Evolutionary conservation across 30 jellyfish, hydroid and myxozoan species (phyloP).

Genomic region (Turritopsis rubra): DNA sequence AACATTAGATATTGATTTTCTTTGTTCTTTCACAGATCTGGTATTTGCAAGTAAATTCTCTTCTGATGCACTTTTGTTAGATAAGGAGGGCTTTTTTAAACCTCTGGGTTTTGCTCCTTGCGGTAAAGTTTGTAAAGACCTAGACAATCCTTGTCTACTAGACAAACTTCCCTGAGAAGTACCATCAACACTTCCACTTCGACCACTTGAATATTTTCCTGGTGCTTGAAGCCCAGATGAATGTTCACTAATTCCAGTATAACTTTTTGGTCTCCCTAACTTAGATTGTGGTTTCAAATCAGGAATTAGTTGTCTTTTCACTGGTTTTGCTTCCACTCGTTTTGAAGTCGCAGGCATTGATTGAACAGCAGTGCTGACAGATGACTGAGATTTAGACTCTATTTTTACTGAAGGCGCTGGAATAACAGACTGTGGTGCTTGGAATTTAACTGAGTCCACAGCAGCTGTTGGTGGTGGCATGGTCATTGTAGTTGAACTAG

Average conservation of each 20-base stretch:
- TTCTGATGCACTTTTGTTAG: slow-evolving; percentile 10
- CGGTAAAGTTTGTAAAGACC: slow-evolving; percentile 13
- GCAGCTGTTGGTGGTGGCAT: not conserved
- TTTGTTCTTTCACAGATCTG: not conserved
- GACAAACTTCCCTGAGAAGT: not conserved
- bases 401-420: not conserved
- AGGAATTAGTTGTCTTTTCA: slow-evolving; percentile 17
- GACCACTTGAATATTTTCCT: not conserved
- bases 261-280: not conserved
- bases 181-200: not conserved
- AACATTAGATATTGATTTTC: not conserved
- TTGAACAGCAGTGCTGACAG: not conserved
- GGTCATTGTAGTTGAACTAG: not conserved
- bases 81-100: not conserved
- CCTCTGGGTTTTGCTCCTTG: slow-evolving; percentile 14
- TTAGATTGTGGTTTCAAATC: not conserved
- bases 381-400: not conserved
- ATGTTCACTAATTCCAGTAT: not conserved
- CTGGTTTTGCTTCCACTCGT: slow-evolving; percentile 9
- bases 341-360: not conserved
- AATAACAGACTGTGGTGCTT: not conserved
- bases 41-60: not conserved
- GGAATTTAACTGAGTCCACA: not conserved
- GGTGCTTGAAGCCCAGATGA: slow-evolving; percentile 3
- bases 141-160: not conserved